These are phyloP conservation scores for Melipona bicolor DNA, from an alignment of 2,888 invertebrate species.

Conservation along the genomic window DNA sequence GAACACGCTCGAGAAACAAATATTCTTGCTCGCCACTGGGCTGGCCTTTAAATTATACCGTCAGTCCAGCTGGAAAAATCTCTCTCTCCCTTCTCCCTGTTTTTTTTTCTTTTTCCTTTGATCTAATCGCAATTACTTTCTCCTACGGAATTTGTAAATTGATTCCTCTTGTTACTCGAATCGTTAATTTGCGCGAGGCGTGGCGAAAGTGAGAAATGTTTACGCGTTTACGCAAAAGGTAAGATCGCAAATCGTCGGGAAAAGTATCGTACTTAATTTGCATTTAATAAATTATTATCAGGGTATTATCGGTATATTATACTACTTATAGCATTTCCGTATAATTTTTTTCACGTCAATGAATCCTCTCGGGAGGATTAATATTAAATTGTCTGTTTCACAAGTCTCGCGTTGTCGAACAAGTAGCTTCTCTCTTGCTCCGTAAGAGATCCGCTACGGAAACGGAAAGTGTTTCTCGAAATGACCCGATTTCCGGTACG, in stretches of 20 bases:
- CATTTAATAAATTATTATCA: too few relatives aligned
- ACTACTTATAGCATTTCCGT: too few relatives aligned
- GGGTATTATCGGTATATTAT: too few relatives aligned
- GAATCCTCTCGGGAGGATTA: not conserved
- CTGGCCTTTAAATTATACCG: conserved; percentile 27
- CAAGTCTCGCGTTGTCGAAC: not conserved
- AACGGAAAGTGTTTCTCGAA: not conserved
- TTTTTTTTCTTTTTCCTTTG: too few relatives aligned
- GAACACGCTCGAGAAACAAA: conserved; percentile 30
- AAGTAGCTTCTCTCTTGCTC: not conserved
- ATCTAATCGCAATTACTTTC: conserved; percentile 9
- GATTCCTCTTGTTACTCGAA: not conserved
- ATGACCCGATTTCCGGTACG: too few relatives aligned
- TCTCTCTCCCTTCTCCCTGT: not conserved
- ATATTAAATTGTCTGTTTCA: not conserved
- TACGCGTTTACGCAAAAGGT: too few relatives aligned
- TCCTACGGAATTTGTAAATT: not conserved
- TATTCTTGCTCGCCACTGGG: conserved; percentile 20
- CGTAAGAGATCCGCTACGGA: not conserved
- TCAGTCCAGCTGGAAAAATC: conserved; percentile 11
- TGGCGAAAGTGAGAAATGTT: too few relatives aligned
- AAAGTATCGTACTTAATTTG: too few relatives aligned
- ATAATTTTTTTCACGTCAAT: not conserved
- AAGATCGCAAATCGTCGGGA: too few relatives aligned
- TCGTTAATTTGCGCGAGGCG: not conserved